A percentile compares a stretch with the other conserved stretches of the same genome.
phyloP scores from a whole-genome alignment of 2,888 invertebrate genomes.

The Hyles lineata region DNA sequence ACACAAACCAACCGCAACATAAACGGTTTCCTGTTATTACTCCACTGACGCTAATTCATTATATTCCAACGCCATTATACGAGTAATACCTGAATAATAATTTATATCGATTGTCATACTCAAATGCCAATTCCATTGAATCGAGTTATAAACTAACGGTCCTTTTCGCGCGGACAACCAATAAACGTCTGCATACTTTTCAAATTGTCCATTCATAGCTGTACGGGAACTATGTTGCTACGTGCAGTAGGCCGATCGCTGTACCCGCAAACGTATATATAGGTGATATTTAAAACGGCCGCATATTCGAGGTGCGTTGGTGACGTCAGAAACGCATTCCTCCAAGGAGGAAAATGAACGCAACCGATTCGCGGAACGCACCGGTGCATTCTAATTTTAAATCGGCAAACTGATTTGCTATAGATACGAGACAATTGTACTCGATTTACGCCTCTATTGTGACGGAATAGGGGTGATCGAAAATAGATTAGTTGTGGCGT shows the following conservation, averaged over 20 bases:
- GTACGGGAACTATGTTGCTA: constrained; percentile 5
- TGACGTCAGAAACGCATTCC: constrained; percentile 79
- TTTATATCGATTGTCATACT: constrained; percentile 22
- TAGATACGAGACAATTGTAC: constrained; percentile 19
- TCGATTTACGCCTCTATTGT: neutral
- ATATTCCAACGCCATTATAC: neutral
- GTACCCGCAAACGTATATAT: neutral
- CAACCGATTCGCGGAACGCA: constrained; percentile 72
- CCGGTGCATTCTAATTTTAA: constrained; percentile 77
- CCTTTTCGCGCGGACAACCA: constrained; percentile 23
- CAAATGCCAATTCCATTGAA: constrained; percentile 20
- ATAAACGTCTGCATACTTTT: constrained; percentile 30
- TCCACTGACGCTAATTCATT: neutral
- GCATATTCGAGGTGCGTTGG: constrained; percentile 51
- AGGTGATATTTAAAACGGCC: constrained; percentile 22
- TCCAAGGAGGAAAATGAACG: constrained; percentile 77
- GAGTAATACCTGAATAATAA: constrained; percentile 10
- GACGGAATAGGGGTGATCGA: constrained; percentile 8
- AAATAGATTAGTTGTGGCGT: constrained; percentile 10
- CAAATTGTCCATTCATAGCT: constrained; percentile 29
- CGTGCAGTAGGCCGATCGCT: neutral
- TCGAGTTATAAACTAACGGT: constrained; percentile 26
- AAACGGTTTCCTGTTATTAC: constrained; percentile 14
- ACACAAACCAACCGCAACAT: neutral
- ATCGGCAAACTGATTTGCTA: constrained; percentile 47